phyloP scores from a whole-genome alignment of 2,113 vertebrate genomes.

The Leucosticte australis region DNA sequence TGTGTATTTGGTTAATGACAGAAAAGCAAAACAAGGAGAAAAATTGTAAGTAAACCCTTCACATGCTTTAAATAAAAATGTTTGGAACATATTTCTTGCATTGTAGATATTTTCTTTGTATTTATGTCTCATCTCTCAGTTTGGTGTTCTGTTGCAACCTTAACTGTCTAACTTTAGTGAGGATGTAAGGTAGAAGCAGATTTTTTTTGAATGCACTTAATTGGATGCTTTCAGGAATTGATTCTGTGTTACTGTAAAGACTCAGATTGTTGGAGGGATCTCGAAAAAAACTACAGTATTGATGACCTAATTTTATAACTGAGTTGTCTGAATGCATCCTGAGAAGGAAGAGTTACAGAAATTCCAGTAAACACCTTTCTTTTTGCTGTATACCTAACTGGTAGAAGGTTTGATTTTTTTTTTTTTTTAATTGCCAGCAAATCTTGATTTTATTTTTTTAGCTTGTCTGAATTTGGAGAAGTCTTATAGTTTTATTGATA shows the following conservation, averaged over 20 bases:
- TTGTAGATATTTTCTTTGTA: neutral
- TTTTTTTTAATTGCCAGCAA: neutral
- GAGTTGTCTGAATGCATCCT: neutral
- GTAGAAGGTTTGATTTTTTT: neutral
- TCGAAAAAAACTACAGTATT: neutral
- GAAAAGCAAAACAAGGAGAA: conserved; percentile 75
- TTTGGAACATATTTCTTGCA: neutral
- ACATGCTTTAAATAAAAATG: neutral
- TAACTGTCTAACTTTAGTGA: neutral
- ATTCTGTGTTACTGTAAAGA: neutral
- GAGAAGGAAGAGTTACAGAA: neutral
- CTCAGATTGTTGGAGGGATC: neutral
- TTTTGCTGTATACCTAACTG: neutral
- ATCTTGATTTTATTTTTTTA: neutral
- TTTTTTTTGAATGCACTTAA: neutral
- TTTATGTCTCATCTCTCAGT: neutral
- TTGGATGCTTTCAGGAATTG: neutral
- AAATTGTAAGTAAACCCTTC: conserved; percentile 78
- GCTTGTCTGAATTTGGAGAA: neutral
- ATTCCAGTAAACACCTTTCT: neutral
- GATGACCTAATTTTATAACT: neutral
- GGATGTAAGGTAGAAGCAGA: neutral
- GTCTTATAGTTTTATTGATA: neutral
- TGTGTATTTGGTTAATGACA: conserved; percentile 83
- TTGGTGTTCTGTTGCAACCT: neutral